Evolutionary conservation across 1,140 invertebrate genomes (phyloP), one percentile per base, ranked within the genome.

Genomic region (Leucophenga varia): DNA sequence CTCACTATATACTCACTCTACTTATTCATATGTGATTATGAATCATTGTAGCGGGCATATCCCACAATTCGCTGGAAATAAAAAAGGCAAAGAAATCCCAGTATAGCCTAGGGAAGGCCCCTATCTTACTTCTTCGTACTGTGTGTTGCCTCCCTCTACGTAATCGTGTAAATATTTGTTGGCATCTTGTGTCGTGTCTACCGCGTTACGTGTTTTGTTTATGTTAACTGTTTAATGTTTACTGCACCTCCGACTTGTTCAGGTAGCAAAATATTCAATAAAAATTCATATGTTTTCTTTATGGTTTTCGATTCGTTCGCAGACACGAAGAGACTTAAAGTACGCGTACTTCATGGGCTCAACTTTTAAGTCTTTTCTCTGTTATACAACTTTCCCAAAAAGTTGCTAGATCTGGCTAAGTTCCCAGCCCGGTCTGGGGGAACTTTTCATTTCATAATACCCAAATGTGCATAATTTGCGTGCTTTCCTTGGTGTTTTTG

Each of bases 171-270:
- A 54, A 50, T 39, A 50, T 50, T 43, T 43, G 40, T 43, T 17
- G 19, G 46, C 36, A 43, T 49, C 47, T 43, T 49, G 32, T 38
- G 38, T 14, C 32, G 20, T 39, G 30, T 25, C 47, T 54, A 49
- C 52, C 52, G 48, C n/a, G 47, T 54, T 54, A 54, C 52, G 52
- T 54, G 31, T 50, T 54, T 52, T 38, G 20, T 52, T 52, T 48
- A 41, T 48, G 49, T 52, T 52, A 22, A 47, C 39, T 3, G 21
- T 7, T 9, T 12, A 13, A 14, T 6, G n/a, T n/a, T n/a, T n/a
- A n/a, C n/a, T n/a, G n/a, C n/a, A n/a, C n/a, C n/a, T n/a, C n/a
- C n/a, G n/a, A n/a, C n/a, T n/a, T n/a, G n/a, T n/a, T n/a, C n/a
- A n/a, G n/a, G 28, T 12, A 12, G 12, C 5, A 7, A 53, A 54